Conservation (phyloP, 2,113 vertebrate genomes). For the Syngnathoides biaculeatus region DNA sequence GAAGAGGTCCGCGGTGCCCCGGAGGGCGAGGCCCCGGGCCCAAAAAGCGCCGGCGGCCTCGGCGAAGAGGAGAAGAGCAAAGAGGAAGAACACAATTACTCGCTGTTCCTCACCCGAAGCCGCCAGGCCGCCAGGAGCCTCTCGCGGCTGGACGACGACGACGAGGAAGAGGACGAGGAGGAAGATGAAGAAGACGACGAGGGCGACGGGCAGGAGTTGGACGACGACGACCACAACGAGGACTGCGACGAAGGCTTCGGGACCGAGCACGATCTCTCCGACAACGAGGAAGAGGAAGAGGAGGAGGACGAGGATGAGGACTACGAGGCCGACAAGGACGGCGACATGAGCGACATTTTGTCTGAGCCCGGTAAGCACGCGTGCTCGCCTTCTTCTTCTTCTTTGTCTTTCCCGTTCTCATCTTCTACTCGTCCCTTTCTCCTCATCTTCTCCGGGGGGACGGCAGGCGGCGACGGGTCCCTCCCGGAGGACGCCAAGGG, state of each 20-base stretch:
- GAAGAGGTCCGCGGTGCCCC: constrained; percentile 53
- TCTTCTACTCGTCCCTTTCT: too few species aligned
- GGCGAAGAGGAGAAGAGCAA: constrained; percentile 82
- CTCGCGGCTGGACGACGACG: constrained; percentile 67
- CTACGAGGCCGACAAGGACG: constrained; percentile 90
- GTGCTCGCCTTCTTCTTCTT: not conserved
- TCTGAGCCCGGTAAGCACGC: constrained; percentile 88
- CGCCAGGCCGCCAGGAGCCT: constrained; percentile 70
- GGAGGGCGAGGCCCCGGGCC: constrained; percentile 56
- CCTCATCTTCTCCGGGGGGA: not conserved
- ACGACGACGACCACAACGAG: constrained; percentile 96
- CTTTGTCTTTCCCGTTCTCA: too few species aligned
- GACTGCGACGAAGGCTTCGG: constrained; percentile 97
- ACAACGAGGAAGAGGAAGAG: constrained; percentile 84
- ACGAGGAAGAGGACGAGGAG: constrained; percentile 78
- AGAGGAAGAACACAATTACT: constrained; percentile 99
- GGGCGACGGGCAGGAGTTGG: constrained; percentile 81
- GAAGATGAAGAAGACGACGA: constrained; percentile 83
- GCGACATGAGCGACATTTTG: constrained; percentile 96
- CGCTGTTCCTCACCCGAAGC: constrained; percentile 86
- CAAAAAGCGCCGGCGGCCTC: not conserved
- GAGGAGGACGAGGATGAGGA: constrained; percentile 83
- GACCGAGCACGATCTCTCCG: constrained; percentile 93
- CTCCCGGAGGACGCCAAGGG: constrained; percentile 90
- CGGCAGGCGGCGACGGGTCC: constrained; percentile 89